Evolutionary conservation across 2,113 vertebrate genomes (phyloP), one percentile per base, ranked within the genome.

Genomic region (Miniopterus natalensis): DNA sequence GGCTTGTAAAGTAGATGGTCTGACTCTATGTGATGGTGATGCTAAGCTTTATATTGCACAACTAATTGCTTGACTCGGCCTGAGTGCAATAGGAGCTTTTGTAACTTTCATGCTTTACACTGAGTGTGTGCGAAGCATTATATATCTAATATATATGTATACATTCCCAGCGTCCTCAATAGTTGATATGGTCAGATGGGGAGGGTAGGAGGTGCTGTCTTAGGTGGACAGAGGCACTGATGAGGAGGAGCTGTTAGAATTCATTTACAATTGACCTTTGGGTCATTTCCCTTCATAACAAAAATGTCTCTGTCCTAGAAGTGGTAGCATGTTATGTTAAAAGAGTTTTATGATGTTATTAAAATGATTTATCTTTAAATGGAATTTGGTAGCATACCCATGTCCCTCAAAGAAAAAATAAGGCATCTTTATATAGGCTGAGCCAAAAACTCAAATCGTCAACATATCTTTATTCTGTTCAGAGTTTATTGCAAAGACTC

Each of bases 361-460:
- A 71, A 78, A 93, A 93, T 12, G 12, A 80, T 95, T 87, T 81
- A 51, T 91, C 18, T 95, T 65, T 61, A 84, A 85, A 59, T 51
- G 51, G 36, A 88, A 90, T 70, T 92, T 90, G 27, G 6, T 53
- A 78, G 6, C 94, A 15, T 57, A 29, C 7, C 5, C 59, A 83
- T 25, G 5, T 92, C 17, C 17, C 10, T 94, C n/a, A 68, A 63
- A 86, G 73, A 65, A 80, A 90, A 92, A 79, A 78, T 14, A 92
- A 91, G 10, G 0, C 14, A 71, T 94, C 51, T 65, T 75, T 91
- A 31, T 36, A 18, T 11, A 71, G 10, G 13, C 63, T 87, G 49
- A 88, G 5, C 23, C 14, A 77, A 87, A 55, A 36, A 27, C 17
- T 80, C 84, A 49, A 68, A 47, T 78, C 55, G 18, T 89, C 59